These are phyloP conservation scores for Potamilus streckersoni DNA, from an alignment of 1,140 invertebrate species.

Conservation along the genomic window DNA sequence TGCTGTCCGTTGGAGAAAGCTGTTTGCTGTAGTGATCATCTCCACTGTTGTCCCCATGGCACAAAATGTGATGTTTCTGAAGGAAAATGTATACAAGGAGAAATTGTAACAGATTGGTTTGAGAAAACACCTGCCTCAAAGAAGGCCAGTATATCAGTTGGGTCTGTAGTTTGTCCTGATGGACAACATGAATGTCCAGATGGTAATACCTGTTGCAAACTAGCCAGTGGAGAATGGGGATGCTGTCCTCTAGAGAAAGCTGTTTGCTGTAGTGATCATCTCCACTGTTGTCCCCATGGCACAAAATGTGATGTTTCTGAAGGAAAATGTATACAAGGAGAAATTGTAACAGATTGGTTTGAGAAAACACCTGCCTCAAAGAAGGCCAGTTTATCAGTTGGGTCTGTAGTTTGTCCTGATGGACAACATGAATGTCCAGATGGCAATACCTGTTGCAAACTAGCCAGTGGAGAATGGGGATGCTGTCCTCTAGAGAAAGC, in stretches of 20 bases:
- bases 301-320: conserved; percentile 38
- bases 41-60: conserved; percentile 51
- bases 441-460: conserved; percentile 63
- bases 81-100: conserved; percentile 28
- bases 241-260: conserved; percentile 64
- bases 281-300: conserved; percentile 53
- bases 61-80: conserved; percentile 35
- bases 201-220: conserved; percentile 63
- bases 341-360: conserved; percentile 14
- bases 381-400: neutral
- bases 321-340: conserved; percentile 28
- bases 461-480: conserved; percentile 51
- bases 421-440: conserved; percentile 52
- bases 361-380: conserved; percentile 29
- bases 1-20: conserved; percentile 59
- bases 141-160: neutral
- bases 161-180: neutral
- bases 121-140: conserved; percentile 28
- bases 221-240: conserved; percentile 51
- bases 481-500: conserved; percentile 64
- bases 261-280: conserved; percentile 45
- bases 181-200: conserved; percentile 49
- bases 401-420: neutral
- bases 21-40: conserved; percentile 43
- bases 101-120: conserved; percentile 12